phyloP scores from a whole-genome alignment of 1,140 invertebrate genomes.

The Aricia agestis region DNA sequence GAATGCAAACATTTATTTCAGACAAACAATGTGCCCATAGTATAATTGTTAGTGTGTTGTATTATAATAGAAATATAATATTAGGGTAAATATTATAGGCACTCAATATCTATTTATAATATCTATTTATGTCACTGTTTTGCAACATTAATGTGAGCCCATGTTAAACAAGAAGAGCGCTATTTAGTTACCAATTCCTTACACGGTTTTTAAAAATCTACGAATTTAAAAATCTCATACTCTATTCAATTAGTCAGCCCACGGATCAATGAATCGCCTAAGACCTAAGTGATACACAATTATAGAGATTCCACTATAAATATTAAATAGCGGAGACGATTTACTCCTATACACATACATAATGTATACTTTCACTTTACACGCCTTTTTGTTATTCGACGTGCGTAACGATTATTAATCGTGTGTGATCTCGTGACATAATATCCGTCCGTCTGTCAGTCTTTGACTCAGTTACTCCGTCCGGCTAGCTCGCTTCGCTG shows the following conservation, averaged over 20 bases:
- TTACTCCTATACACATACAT: conserved; percentile 4
- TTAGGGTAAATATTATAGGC: no score
- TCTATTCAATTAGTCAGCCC: not conserved
- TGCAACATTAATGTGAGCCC: no score
- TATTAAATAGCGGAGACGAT: conserved; percentile 9
- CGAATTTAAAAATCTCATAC: not conserved
- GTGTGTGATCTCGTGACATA: conserved; percentile 13
- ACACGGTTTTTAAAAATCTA: no score
- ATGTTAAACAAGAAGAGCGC: no score
- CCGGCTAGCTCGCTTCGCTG: no score
- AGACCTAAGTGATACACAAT: not conserved
- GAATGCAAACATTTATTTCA: no score
- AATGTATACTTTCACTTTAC: conserved; percentile 12
- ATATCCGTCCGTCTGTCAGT: not conserved
- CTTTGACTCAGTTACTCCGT: not conserved
- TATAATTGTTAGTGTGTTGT: no score
- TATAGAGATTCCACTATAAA: not conserved
- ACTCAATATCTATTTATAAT: no score
- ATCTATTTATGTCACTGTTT: no score
- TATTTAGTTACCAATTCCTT: no score
- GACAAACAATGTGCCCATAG: no score
- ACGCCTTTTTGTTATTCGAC: conserved; percentile 15
- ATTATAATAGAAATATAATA: no score
- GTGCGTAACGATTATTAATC: conserved; percentile 12
- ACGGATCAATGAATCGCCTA: not conserved